Base-by-base conservation (phyloP, 1,140 invertebrate species). In the Campoletis sonorensis region DNA sequence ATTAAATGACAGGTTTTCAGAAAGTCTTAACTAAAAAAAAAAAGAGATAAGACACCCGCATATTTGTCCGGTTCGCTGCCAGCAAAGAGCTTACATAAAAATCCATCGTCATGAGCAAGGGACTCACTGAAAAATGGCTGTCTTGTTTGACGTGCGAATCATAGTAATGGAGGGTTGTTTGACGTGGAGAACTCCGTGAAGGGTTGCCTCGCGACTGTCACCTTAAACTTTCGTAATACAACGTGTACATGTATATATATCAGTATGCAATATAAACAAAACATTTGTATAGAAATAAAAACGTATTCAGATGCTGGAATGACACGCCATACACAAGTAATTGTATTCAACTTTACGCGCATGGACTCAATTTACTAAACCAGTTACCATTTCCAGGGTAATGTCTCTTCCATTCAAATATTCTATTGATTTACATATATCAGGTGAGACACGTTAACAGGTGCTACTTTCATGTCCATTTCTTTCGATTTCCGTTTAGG, bases 1-100 rank as follows among this genome's bases (percentile, higher is more conserved):
- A 33, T 70, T 70, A 70, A 70, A 70, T 70, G 67, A 70, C 67
- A 70, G 30, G 40, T 15, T 70, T 70, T 70, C 30, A 70, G 67
- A 21, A 70, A 70, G 27, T 16, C 30, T 37, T 11, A 3, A 70
- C 13, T 15, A 70, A 26, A 26, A 70, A 26, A 26, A 70, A 67
- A 70, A 21, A 33, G 67, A 0, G 67, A 4, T 13, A 33, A 70
- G 33, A 70, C 15, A 21, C 15, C 30, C 30, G 67, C 67, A 37
- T 70, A 27, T 70, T 70, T 70, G 67, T 70, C 67, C 13, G 67
- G 37, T 70, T 70, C 27, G 67, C 67, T 33, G 67, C 27, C 67
- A 33, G 30, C 21, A 16, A 64, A 70, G 67, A 70, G 26, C 67
- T 3, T 27, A 23, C 23, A 64, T 70, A 33, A 70, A 70, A 70